Percentiles rank a stretch among this genome's conserved stretches.
Conservation (phyloP, 2,113 vertebrate species). For the Brachypodius melanocephalos region DNA sequence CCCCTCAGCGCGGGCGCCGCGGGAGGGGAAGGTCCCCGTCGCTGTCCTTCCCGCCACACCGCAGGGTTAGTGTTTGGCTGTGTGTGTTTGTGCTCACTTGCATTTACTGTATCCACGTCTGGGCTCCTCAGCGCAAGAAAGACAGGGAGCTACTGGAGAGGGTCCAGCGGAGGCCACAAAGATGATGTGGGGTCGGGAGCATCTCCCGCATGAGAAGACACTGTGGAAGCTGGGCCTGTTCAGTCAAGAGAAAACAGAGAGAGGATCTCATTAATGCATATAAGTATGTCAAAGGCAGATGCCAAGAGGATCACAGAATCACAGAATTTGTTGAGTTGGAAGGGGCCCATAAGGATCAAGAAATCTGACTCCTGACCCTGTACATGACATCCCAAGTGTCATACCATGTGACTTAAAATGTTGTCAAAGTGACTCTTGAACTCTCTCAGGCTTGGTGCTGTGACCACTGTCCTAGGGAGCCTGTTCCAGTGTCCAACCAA, state of each 20-base stretch:
- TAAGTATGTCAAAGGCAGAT: neutral
- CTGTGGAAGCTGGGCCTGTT: neutral
- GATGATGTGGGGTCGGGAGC: neutral
- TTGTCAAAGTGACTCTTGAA: neutral
- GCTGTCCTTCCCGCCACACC: accelerated
- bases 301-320: neutral
- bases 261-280: neutral
- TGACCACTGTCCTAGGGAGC: neutral
- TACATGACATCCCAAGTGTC: too few species aligned
- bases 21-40: accelerated
- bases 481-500: neutral
- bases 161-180: neutral
- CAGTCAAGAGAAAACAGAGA: neutral
- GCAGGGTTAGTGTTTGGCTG: accelerated
- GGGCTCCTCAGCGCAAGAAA: neutral
- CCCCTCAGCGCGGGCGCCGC: neutral
- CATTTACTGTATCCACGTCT: neutral
- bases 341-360: neutral
- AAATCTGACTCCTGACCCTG: neutral
- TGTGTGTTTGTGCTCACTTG: neutral
- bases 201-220: neutral
- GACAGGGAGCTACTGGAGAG: neutral
- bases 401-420: neutral
- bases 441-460: neutral
- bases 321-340: neutral